Conservation (phyloP, 2,797 vertebrate genomes). For the Tadarida brasiliensis region DNA sequence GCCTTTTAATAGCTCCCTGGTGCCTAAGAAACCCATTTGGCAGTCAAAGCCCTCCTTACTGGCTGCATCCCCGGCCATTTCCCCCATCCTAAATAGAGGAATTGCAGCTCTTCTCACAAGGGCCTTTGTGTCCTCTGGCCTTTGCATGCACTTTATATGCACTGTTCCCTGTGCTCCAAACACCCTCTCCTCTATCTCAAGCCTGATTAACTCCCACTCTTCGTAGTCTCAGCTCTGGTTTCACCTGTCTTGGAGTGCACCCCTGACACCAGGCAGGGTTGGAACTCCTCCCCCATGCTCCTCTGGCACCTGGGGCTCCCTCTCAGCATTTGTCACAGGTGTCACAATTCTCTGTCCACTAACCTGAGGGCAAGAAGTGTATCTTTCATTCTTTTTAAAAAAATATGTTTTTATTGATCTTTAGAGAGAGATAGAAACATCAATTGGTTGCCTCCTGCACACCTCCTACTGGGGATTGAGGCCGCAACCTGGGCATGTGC, state of each 20-base stretch:
- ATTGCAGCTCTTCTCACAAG: not conserved
- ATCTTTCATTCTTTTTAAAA: not conserved
- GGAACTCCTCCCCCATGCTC: not conserved
- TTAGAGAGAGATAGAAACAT: no score
- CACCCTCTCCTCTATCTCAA: slow-evolving; percentile 28
- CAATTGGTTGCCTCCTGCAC: no score
- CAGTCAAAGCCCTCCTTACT: not conserved
- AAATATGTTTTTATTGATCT: no score
- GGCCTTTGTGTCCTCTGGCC: not conserved
- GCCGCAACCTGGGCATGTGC: no score
- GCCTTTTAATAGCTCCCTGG: not conserved
- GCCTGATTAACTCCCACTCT: not conserved
- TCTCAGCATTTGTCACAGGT: not conserved
- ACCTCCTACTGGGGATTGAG: no score
- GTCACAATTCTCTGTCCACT: slow-evolving; percentile 1
- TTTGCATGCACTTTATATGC: not conserved
- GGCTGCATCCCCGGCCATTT: not conserved
- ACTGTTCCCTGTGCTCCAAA: not conserved
- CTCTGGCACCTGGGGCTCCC: not conserved
- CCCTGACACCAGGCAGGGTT: not conserved
- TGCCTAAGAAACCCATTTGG: not conserved
- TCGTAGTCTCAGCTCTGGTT: not conserved
- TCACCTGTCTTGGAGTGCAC: not conserved
- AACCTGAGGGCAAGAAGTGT: not conserved
- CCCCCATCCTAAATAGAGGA: not conserved